Percentiles rank a stretch among this genome's conserved stretches.
These are phyloP conservation scores for Prietella phreatophila DNA, from an alignment of 2,113 vertebrate genomes.

Conservation along the genomic window DNA sequence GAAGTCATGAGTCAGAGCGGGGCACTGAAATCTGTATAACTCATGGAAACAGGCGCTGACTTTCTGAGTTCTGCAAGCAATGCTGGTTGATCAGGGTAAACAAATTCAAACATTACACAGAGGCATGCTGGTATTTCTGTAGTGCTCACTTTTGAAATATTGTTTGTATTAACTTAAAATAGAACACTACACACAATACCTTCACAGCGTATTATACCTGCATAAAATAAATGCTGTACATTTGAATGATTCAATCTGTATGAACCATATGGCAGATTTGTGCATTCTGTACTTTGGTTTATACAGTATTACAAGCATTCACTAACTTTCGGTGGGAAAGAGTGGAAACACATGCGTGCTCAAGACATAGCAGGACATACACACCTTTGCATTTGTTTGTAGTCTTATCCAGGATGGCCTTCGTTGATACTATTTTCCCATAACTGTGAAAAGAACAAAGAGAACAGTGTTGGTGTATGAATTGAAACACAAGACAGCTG, in stretches of 20 bases:
- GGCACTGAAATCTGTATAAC: constrained; percentile 26
- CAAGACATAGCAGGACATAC: constrained; percentile 10
- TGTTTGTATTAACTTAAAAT: not conserved
- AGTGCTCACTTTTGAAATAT: not conserved
- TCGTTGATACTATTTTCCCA: constrained; percentile 98
- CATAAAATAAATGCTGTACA: not conserved
- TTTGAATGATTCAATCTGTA: not conserved
- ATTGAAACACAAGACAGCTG: constrained; percentile 58
- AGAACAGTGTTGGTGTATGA: constrained; percentile 53
- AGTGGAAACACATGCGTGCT: not conserved
- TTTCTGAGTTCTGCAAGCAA: constrained; percentile 5
- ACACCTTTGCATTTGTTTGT: constrained; percentile 99
- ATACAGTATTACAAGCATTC: not conserved
- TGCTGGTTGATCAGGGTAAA: not conserved
- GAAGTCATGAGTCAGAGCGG: constrained; percentile 28
- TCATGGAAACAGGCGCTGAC: constrained; percentile 26
- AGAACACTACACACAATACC: not conserved
- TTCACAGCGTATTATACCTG: not conserved
- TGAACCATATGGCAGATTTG: not conserved
- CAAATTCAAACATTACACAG: constrained; percentile 29
- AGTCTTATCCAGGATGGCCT: constrained; percentile 98
- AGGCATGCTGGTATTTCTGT: not conserved
- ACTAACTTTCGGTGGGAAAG: not conserved
- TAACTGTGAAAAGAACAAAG: constrained; percentile 79
- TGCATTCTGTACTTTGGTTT: not conserved